phyloP scores from a whole-genome alignment of 2,888 invertebrate genomes.

The Tetragnatha montana region DNA sequence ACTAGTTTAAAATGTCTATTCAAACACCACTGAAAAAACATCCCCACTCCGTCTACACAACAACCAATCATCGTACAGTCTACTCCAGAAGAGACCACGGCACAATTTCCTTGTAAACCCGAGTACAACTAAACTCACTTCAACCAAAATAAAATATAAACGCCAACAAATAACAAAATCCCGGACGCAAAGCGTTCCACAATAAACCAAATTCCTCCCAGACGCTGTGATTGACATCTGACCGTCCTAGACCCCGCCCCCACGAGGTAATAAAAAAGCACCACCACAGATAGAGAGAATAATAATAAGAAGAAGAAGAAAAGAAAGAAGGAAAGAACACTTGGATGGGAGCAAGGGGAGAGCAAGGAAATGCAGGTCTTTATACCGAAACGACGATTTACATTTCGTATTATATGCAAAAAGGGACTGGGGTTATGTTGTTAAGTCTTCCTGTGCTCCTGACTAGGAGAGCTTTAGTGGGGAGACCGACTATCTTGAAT shows the following conservation, averaged over 20 bases:
- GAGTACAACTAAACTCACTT: constrained; percentile 55
- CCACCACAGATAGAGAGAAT: constrained; percentile 25
- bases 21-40: not conserved
- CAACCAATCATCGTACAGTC: constrained; percentile 48
- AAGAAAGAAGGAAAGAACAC: not conserved
- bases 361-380: constrained; percentile 4
- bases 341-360: constrained; percentile 7
- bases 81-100: constrained; percentile 7
- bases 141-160: constrained; percentile 34
- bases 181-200: constrained; percentile 46
- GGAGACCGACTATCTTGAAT: not conserved
- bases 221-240: constrained; percentile 60
- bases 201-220: constrained; percentile 65
- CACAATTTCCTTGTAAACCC: constrained; percentile 54
- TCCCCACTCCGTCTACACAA: constrained; percentile 7
- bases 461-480: not conserved
- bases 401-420: constrained; percentile 67
- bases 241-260: constrained; percentile 47
- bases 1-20: not conserved
- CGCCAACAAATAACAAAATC: constrained; percentile 58
- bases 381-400: constrained; percentile 65
- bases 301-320: constrained; percentile 56
- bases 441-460: constrained; percentile 29
- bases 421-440: constrained; percentile 25
- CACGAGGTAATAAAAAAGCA: constrained; percentile 46